These are phyloP conservation scores for Drosophila tristis DNA, from an alignment of 1,140 invertebrate species.

Conservation along the genomic window DNA sequence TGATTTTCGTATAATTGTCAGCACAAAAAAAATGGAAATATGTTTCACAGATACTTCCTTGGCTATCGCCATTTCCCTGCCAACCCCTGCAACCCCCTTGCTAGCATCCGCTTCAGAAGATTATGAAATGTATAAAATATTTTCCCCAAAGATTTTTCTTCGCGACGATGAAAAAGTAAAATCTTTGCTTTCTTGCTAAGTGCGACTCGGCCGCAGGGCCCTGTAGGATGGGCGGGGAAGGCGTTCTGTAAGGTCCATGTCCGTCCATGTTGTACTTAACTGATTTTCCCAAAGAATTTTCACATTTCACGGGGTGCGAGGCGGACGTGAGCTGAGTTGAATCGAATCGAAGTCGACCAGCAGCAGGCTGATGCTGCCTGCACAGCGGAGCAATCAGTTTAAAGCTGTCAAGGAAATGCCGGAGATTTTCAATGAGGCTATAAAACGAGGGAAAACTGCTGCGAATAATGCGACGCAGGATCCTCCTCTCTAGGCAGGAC, in stretches of 20 bases:
- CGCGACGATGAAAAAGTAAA: constrained; percentile 66
- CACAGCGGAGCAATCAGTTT: constrained; percentile 71
- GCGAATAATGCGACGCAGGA: constrained; percentile 47
- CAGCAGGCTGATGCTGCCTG: too few species aligned
- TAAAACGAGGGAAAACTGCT: constrained; percentile 63
- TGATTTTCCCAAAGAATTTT: constrained; percentile 69
- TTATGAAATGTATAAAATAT: constrained; percentile 61
- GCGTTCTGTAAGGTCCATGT: constrained; percentile 34
- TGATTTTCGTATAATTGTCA: constrained; percentile 48
- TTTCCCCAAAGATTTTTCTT: constrained; percentile 54
- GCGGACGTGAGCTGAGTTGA: too few species aligned
- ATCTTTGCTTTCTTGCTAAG: constrained; percentile 63
- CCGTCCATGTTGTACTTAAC: constrained; percentile 70
- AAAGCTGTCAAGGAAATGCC: constrained; percentile 69
- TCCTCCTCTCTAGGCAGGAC: constrained; percentile 23
- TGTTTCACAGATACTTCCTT: constrained; percentile 11
- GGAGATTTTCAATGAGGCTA: constrained; percentile 65
- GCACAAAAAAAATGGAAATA: constrained; percentile 26
- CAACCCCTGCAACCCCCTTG: background rate
- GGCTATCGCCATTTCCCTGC: background rate
- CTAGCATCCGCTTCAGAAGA: constrained; percentile 33
- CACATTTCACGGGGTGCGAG: constrained; percentile 19
- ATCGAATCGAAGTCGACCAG: too few species aligned
- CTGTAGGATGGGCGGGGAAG: too few species aligned
- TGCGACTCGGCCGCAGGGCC: constrained; percentile 61